Evolutionary conservation across 64 coral and sea anemone genomes (phyloP).

Genomic region (Actinia tenebrosa): DNA sequence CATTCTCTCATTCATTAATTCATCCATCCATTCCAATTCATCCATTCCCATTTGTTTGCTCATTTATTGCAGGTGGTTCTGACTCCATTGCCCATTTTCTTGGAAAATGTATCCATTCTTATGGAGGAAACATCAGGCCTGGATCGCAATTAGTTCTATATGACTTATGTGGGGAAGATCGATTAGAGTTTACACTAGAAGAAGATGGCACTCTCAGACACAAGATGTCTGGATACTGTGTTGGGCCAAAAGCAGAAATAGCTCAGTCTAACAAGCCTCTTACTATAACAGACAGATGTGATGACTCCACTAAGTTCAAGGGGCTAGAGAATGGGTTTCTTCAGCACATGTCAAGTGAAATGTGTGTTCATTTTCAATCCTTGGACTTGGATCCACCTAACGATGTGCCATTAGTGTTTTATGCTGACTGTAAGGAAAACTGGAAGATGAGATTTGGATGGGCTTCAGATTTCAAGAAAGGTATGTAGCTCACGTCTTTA

Average conservation of each 20-base stretch:
- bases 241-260: constrained; percentile 17
- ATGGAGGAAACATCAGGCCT: constrained; percentile 16
- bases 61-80: constrained; percentile 18
- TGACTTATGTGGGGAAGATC: constrained; percentile 31
- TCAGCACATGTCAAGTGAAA: constrained; percentile 53
- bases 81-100: constrained; percentile 53
- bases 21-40: not conserved
- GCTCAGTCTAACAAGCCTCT: constrained; percentile 37
- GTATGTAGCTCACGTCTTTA: not conserved
- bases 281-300: constrained; percentile 29
- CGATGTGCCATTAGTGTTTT: constrained; percentile 38
- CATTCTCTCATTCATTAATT: not conserved
- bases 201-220: constrained; percentile 46
- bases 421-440: constrained; percentile 29
- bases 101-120: constrained; percentile 55
- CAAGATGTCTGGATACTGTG: constrained; percentile 40
- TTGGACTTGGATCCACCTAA: constrained; percentile 35
- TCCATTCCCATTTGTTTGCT: not conserved
- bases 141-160: constrained; percentile 42
- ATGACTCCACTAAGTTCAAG: constrained; percentile 46
- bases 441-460: constrained; percentile 43
- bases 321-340: constrained; percentile 53
- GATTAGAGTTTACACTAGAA: constrained; percentile 35
- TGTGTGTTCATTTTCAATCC: constrained; percentile 62
- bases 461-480: constrained; percentile 10